Evolutionary conservation across 1,140 invertebrate species (phyloP).

Genomic region (Anoplophora glabripennis): DNA sequence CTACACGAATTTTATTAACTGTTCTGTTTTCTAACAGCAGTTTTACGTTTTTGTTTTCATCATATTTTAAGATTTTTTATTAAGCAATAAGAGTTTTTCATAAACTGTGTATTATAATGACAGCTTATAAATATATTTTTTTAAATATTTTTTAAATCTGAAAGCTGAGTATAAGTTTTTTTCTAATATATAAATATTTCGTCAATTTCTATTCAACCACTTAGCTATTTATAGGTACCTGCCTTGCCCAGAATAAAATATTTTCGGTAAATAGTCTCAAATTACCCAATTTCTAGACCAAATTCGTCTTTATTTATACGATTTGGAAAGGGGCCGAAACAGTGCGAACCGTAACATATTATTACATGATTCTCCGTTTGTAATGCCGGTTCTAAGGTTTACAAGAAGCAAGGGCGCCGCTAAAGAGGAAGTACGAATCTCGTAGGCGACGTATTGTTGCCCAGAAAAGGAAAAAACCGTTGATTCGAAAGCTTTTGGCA

Average conservation of each 20-base stretch:
- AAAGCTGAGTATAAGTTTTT: no score
- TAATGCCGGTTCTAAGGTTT: slow-evolving; percentile 1
- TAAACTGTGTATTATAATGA: no score
- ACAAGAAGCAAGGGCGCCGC: slow-evolving; percentile 6
- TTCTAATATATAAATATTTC: no score
- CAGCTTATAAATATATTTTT: no score
- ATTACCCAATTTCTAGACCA: slow-evolving; percentile 2
- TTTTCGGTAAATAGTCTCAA: slow-evolving; percentile 8
- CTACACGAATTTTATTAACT: no score
- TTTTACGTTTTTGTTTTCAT: no score
- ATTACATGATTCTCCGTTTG: slow-evolving; percentile 8
- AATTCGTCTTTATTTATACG: not conserved
- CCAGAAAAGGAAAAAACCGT: slow-evolving; percentile 5
- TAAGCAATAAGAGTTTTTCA: no score
- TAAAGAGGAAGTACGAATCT: slow-evolving; percentile 12
- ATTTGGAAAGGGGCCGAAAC: not conserved
- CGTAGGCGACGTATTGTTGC: slow-evolving; percentile 5
- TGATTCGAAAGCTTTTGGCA: slow-evolving; percentile 14
- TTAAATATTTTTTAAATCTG: no score
- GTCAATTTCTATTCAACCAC: no score
- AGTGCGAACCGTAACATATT: slow-evolving; percentile 6
- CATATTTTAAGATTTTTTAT: no score
- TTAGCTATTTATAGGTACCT: not conserved
- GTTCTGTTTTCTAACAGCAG: no score
- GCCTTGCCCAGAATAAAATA: not conserved